phyloP scores from a whole-genome alignment of 2,888 invertebrate genomes.

The Ditylenchus weischeri region DNA sequence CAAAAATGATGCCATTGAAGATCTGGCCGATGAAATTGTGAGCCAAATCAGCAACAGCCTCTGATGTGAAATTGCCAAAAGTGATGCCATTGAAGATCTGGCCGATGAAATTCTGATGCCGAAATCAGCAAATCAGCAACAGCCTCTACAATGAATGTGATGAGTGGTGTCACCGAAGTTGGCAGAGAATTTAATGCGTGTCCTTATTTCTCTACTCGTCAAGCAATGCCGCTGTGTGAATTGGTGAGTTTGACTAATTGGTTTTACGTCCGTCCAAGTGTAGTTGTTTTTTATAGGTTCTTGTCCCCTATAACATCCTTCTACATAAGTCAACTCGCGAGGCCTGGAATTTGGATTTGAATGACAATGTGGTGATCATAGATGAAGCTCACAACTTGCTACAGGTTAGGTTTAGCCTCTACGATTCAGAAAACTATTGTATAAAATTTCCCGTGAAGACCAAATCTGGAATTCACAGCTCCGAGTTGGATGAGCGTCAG shows the following conservation, averaged over 20 bases:
- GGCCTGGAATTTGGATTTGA: constrained; percentile 71
- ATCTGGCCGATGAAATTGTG: constrained; percentile 60
- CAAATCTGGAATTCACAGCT: constrained; percentile 3
- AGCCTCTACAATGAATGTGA: background rate
- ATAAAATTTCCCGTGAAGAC: constrained; percentile 2
- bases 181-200: constrained; percentile 76
- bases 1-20: constrained; percentile 65
- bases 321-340: constrained; percentile 75
- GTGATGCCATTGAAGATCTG: constrained; percentile 66
- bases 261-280: no score
- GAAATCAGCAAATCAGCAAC: constrained; percentile 71
- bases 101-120: constrained; percentile 57
- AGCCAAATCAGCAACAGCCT: constrained; percentile 66
- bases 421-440: no score
- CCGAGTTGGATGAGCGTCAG: constrained; percentile 14
- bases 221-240: constrained; percentile 78
- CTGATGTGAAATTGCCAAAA: constrained; percentile 25
- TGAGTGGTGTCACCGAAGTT: constrained; percentile 50
- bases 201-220: constrained; percentile 86
- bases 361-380: constrained; percentile 72
- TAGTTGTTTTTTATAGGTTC: background rate
- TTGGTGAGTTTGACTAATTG: constrained; percentile 51
- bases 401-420: constrained; percentile 7
- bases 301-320: constrained; percentile 66
- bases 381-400: constrained; percentile 96